A percentile compares a stretch with the other conserved stretches of the same genome.
Conservation (phyloP, 2,888 invertebrate genomes). For the Temnothorax rugatulus region DNA sequence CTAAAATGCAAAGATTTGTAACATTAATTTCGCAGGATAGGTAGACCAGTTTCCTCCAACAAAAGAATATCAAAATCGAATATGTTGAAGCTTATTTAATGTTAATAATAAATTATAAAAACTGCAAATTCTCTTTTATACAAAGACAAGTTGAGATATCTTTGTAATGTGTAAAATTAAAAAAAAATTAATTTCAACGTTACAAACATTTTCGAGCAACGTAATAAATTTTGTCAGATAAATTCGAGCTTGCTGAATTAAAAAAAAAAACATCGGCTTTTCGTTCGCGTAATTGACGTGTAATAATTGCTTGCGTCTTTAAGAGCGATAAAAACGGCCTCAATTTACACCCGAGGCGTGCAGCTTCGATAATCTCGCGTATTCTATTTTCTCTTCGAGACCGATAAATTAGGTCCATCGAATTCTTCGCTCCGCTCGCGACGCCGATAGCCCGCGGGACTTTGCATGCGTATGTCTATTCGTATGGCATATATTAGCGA, state of each 20-base stretch:
- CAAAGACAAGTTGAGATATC: not conserved
- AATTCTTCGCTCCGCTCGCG: constrained; percentile 35
- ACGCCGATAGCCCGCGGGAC: constrained; percentile 57
- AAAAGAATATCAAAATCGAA: not conserved
- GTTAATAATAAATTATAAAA: not conserved
- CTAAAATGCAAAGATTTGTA: constrained; percentile 11
- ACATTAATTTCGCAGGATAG: not conserved
- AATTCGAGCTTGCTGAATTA: constrained; percentile 10
- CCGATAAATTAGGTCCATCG: constrained; percentile 64
- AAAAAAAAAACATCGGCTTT: constrained; percentile 5
- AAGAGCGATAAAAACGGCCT: constrained; percentile 24
- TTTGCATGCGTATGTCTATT: constrained; percentile 41
- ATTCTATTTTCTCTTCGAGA: constrained; percentile 11
- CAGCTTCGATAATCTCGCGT: constrained; percentile 33
- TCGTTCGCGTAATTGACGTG: constrained; percentile 22
- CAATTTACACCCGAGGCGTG: constrained; percentile 14
- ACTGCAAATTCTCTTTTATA: not conserved
- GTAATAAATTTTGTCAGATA: not conserved
- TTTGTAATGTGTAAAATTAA: not conserved
- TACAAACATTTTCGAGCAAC: not conserved
- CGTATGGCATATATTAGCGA: constrained; percentile 76
- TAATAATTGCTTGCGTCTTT: constrained; percentile 35
- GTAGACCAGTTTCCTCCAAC: not conserved
- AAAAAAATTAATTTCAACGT: not conserved
- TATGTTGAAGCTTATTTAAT: not conserved